A percentile compares a stretch with the other conserved stretches of the same genome.
Conservation (phyloP, 2,113 vertebrate species). For the Gymnobelideus leadbeateri region DNA sequence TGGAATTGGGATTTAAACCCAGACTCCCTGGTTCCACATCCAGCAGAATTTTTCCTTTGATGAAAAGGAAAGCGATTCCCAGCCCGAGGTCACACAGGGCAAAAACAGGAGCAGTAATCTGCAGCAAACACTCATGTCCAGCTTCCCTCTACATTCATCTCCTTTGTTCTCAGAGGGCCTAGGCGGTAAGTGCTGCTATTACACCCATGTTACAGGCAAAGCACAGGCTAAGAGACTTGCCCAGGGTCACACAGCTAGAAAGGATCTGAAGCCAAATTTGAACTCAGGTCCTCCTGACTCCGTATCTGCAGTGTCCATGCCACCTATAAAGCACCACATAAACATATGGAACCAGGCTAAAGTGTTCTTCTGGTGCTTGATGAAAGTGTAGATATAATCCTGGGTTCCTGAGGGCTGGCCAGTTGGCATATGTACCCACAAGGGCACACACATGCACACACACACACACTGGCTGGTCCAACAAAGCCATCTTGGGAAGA, state of each 20-base stretch:
- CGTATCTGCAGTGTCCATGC: rapidly evolving
- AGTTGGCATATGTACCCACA: neutral
- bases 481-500: neutral
- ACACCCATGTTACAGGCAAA: neutral
- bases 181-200: neutral
- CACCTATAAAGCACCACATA: neutral
- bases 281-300: neutral
- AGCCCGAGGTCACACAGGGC: neutral
- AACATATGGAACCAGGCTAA: neutral
- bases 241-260: neutral
- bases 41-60: neutral
- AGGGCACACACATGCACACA: too few relatives aligned
- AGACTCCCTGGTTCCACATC: neutral
- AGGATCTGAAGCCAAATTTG: neutral
- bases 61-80: neutral
- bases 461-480: neutral
- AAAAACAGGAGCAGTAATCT: neutral
- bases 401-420: neutral
- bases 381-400: neutral
- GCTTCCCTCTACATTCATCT: neutral
- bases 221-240: neutral
- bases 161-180: neutral
- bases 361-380: neutral
- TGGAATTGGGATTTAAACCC: neutral
- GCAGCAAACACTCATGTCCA: too few relatives aligned